phyloP scores from a whole-genome alignment of 2,113 vertebrate genomes.

The Probosciger aterrimus region DNA sequence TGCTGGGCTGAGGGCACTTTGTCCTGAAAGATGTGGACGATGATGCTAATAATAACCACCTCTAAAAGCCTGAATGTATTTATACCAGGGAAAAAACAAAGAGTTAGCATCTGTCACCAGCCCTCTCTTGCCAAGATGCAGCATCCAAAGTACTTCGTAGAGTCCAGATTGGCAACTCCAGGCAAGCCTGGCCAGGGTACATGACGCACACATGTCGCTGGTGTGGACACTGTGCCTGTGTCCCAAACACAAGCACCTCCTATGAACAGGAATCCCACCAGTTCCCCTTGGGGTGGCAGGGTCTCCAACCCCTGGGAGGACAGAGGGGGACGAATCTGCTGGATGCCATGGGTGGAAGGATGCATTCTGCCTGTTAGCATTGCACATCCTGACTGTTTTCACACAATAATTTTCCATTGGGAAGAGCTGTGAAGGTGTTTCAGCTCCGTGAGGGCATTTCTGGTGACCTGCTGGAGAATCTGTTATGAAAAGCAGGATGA shows the following conservation, averaged over 20 bases:
- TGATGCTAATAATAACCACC: background rate
- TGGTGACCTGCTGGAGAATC: background rate
- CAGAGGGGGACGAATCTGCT: accelerated
- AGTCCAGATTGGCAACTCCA: background rate
- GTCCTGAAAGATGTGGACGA: background rate
- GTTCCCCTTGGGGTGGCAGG: background rate
- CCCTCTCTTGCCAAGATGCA: slow-evolving; percentile 14
- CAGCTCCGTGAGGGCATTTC: background rate
- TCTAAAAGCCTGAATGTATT: background rate
- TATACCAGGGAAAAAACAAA: slow-evolving; percentile 14
- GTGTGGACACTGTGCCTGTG: accelerated
- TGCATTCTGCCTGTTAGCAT: background rate
- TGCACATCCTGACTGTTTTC: background rate
- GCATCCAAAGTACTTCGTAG: background rate
- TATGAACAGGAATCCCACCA: background rate
- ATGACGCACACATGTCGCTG: background rate
- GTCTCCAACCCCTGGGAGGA: background rate
- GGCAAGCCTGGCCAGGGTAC: background rate
- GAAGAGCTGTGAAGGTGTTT: background rate
- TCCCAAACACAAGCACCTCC: background rate
- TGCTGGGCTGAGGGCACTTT: background rate
- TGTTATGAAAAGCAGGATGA: background rate
- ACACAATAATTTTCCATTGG: background rate
- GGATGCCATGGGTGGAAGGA: background rate
- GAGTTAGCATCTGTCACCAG: slow-evolving; percentile 39